These are phyloP conservation scores for Arge pagana DNA, from an alignment of 2,888 invertebrate genomes.

Conservation along the genomic window DNA sequence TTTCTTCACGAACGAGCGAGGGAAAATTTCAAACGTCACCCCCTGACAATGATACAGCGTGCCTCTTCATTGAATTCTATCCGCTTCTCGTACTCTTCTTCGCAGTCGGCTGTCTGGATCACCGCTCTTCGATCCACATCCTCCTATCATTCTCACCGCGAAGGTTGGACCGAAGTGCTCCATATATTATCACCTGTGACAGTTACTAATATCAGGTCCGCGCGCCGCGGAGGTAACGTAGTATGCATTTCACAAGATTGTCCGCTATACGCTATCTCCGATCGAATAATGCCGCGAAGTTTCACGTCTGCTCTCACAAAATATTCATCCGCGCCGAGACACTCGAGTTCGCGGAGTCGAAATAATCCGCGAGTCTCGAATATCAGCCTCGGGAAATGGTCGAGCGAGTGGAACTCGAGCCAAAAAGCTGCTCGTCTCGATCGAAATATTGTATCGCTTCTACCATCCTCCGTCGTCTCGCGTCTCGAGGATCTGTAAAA, in stretches of 20 bases:
- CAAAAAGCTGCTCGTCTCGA: no score
- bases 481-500: no score
- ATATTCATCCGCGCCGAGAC: no score
- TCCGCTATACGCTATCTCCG: constrained; percentile 5
- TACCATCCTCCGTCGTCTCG: no score
- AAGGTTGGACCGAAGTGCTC: constrained; percentile 21
- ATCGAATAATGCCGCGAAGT: constrained; percentile 18
- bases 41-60: constrained; percentile 26
- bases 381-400: no score
- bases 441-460: no score
- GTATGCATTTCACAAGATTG: no score
- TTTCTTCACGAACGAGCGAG: neutral
- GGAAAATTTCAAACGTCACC: constrained; percentile 17
- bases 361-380: no score
- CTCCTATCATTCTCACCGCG: constrained; percentile 17
- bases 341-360: no score
- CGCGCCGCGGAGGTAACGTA: constrained; percentile 16
- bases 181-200: constrained; percentile 19
- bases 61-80: constrained; percentile 20
- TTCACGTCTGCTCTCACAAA: no score
- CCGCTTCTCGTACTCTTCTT: constrained; percentile 2
- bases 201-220: constrained; percentile 20
- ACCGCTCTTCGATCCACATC: constrained; percentile 11
- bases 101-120: neutral
- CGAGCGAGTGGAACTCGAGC: no score